Evolutionary conservation across 2,113 vertebrate species (phyloP).

Genomic region (Sceloporus tristichus): DNA sequence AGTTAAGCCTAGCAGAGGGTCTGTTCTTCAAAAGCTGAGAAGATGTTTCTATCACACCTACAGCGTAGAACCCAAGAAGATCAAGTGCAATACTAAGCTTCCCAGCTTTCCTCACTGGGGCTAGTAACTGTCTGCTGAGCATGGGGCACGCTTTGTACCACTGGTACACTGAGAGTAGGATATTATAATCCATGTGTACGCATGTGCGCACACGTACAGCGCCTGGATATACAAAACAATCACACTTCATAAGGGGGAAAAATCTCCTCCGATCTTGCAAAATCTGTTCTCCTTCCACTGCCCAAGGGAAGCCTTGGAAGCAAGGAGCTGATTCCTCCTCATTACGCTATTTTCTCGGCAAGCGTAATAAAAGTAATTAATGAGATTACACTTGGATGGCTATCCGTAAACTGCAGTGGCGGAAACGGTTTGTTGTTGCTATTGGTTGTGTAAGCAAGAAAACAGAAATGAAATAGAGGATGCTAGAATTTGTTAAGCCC

Average conservation of each 20-base stretch:
- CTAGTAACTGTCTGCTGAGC: no score
- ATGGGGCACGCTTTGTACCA: not conserved
- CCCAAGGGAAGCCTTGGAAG: constrained; percentile 29
- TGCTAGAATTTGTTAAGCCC: constrained; percentile 33
- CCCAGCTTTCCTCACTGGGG: no score
- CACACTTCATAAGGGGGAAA: not conserved
- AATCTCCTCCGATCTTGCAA: not conserved
- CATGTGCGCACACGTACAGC: not conserved
- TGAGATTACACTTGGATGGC: constrained; percentile 66
- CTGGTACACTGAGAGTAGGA: not conserved
- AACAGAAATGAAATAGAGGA: not conserved
- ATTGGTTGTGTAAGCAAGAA: constrained; percentile 48
- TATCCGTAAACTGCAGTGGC: constrained; percentile 55
- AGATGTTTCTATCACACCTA: not conserved
- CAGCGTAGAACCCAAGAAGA: no score
- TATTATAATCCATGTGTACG: not conserved
- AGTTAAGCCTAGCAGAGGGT: not conserved
- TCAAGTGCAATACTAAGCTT: not conserved
- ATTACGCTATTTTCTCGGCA: constrained; percentile 50
- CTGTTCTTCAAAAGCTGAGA: not conserved
- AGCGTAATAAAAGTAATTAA: constrained; percentile 73
- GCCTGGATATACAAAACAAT: not conserved
- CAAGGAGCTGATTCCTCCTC: constrained; percentile 40
- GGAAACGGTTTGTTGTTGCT: constrained; percentile 38
- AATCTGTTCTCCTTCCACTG: constrained; percentile 9